phyloP scores from a whole-genome alignment of 1,140 invertebrate species.

The Drosophila santomea region DNA sequence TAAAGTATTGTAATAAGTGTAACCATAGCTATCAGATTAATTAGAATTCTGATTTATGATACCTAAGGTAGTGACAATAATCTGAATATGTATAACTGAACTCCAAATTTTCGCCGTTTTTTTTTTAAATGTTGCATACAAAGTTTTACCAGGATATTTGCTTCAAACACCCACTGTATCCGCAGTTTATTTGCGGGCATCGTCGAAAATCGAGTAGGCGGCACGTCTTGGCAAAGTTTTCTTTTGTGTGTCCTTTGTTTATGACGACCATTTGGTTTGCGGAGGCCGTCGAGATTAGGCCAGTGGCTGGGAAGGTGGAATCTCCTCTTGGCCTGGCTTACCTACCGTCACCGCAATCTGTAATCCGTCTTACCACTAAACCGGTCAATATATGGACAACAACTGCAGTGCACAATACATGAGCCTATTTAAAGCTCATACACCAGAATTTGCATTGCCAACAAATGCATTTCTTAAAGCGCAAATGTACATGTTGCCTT shows the following conservation, averaged over 20 bases:
- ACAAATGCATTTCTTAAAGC: conserved; percentile 45
- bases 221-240: conserved; percentile 48
- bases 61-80: too few relatives aligned
- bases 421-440: conserved; percentile 4
- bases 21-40: too few relatives aligned
- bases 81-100: too few relatives aligned
- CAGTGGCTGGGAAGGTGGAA: conserved; percentile 53
- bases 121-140: too few relatives aligned
- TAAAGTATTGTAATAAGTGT: too few relatives aligned
- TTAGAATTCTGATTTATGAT: too few relatives aligned
- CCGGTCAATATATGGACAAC: conserved; percentile 56
- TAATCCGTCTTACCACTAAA: conserved; percentile 41
- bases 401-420: conserved; percentile 19
- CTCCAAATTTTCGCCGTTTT: too few relatives aligned
- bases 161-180: conserved; percentile 25
- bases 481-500: background rate
- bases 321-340: conserved; percentile 11
- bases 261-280: conserved; percentile 67
- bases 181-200: conserved; percentile 31
- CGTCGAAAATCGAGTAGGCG: conserved; percentile 45
- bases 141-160: background rate
- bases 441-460: conserved; percentile 39
- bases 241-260: conserved; percentile 62
- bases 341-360: background rate
- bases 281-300: conserved; percentile 65